Evolutionary conservation across 2,888 invertebrate species (phyloP), one percentile per base, ranked within the genome.

Genomic region (Dryococelus australis): DNA sequence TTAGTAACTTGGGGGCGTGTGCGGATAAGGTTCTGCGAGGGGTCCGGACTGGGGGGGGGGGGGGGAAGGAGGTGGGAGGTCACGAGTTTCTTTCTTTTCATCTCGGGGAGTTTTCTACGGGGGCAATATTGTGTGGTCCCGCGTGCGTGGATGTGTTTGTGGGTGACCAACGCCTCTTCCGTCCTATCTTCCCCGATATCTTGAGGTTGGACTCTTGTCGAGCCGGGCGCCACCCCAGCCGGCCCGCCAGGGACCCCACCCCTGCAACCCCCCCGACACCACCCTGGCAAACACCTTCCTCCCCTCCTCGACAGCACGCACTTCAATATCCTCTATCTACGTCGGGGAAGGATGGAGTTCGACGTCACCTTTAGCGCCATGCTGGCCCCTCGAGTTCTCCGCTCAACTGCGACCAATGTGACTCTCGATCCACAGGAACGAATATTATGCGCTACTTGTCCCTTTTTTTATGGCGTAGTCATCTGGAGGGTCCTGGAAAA

Each of bases 1-100:
- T 16, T n/a, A 24, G n/a, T 8, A 16, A 65, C 20, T 24, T n/a
- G 20, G n/a, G 65, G 65, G 65, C 24, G n/a, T 65, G 65, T 65
- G 65, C 65, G 65, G 65, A 65, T 65, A 65, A 65, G 65, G n/a
- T 65, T 65, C 65, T 16, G 20, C 13, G 8, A 2, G 51, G 51
- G 12, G 20, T 51, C 4, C 4, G 51, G 20, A 12, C 8, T 3
- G 35, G 35, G 35, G 35, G 16, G 8, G 47, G 10, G 47, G 12
- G 1, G 65, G 16, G 65, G n/a, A 24, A 16, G 8, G 20, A 65
- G 65, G 65, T 8, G 10, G 10, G 65, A 20, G 24, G 65, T 24
- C 65, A 65, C 65, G 65, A 65, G 65, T 65, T 65, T 65, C 65
- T 65, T 65, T 65, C 65, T 65, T 65, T 65, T 65, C 65, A 65